These are phyloP conservation scores for Odocoileus hemionus DNA, from an alignment of 2,113 vertebrate genomes.

Conservation along the genomic window DNA sequence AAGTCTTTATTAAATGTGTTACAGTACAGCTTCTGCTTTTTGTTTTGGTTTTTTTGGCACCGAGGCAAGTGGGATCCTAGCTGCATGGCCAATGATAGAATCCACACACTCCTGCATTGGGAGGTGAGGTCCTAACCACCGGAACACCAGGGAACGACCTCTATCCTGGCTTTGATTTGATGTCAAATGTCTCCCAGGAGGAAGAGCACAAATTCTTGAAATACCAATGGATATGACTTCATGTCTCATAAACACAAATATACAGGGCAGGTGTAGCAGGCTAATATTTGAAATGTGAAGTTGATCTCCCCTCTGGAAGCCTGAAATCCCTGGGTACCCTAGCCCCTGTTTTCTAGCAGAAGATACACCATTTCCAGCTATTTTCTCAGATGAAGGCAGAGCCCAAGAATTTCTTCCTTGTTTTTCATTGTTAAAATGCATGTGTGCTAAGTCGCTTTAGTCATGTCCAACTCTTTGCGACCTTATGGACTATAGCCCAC, in stretches of 20 bases:
- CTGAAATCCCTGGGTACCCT: neutral
- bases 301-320: neutral
- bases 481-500: neutral
- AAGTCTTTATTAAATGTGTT: neutral
- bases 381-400: neutral
- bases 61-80: neutral
- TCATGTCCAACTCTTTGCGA: neutral
- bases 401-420: neutral
- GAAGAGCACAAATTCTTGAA: neutral
- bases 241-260: neutral
- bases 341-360: neutral
- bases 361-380: neutral
- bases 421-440: neutral
- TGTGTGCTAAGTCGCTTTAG: neutral
- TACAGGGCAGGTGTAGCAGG: neutral
- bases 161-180: neutral
- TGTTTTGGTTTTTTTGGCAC: neutral
- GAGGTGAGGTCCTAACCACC: neutral
- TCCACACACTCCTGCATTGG: neutral
- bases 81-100: neutral
- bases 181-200: neutral
- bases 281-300: neutral
- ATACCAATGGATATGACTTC: neutral
- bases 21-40: neutral
- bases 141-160: neutral